Evolutionary conservation across 2,113 vertebrate genomes (phyloP), one percentile per base, ranked within the genome.

Genomic region (Beaufortia kweichowensis): DNA sequence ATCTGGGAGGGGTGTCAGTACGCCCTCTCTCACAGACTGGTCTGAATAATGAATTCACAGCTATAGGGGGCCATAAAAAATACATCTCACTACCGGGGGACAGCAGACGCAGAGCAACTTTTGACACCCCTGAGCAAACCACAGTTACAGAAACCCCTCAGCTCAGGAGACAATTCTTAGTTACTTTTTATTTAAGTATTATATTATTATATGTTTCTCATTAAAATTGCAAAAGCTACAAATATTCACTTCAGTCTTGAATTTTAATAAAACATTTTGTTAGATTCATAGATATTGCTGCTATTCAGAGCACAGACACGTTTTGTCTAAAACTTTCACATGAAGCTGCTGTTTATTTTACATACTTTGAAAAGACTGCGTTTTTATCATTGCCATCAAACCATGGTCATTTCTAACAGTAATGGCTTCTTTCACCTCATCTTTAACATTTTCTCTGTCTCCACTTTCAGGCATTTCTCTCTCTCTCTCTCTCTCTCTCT

Each of bases 11-110:
- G 43, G 43, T 41, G 78, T 81, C 83, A 84, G 61, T 79, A 60
- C 76, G 74, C 71, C 75, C 66, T 79, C 65, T 79, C 83, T 75
- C 73, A 78, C 59, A 73, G 74, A 82, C 67, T 21, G 57, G 61
- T 67, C 79, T 90, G 76, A 89, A 89, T 90, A 89, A 89, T 88
- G 70, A 61, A 84, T 87, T 48, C 60, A 46, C 39, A 80, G 61
- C 82, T 69, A 75, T 82, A 79, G 81, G 50, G 87, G 86, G 84
- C 77, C 64, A 87, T 91, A 77, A 91, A 90, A 90, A 87, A 90
- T 90, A 85, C 82, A 90, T 83, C 64, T 82, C 83, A 75, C 78
- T 15, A 46, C 3, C 6, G 12, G n/a, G 66, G 11, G 67, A 46
- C 29, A 35, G 60, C 80, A 83, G 74, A 73, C 59, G 73, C 29